phyloP scores from a whole-genome alignment of 2,888 invertebrate species.

The Monochamus alternatus region DNA sequence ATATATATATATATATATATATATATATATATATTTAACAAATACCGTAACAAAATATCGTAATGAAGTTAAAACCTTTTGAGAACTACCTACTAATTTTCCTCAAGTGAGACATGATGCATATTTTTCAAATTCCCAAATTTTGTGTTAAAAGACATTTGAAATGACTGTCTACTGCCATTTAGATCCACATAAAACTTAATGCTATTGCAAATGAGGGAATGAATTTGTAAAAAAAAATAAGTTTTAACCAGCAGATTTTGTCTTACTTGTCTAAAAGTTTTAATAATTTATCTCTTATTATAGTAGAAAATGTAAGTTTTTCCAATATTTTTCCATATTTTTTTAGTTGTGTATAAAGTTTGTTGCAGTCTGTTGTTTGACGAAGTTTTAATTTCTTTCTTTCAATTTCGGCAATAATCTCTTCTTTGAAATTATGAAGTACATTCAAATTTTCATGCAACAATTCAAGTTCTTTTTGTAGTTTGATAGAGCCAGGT shows the following conservation, averaged over 20 bases:
- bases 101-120: too few species aligned
- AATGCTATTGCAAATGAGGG: too few species aligned
- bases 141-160: too few species aligned
- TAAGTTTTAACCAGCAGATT: not conserved
- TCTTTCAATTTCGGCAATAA: conserved; percentile 42
- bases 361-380: conserved; percentile 19
- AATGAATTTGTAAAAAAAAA: too few species aligned
- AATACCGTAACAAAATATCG: too few species aligned
- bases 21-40: too few species aligned
- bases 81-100: too few species aligned
- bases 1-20: too few species aligned
- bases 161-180: too few species aligned
- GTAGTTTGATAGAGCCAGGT: not conserved
- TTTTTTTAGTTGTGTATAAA: not conserved
- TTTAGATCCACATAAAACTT: too few species aligned
- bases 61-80: too few species aligned
- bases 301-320: conserved; percentile 29
- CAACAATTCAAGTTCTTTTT: conserved; percentile 23
- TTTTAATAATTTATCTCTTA: conserved; percentile 40
- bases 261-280: conserved; percentile 48
- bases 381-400: conserved; percentile 40
- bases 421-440: conserved; percentile 40
- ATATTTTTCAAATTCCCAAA: too few species aligned
- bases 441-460: conserved; percentile 34
- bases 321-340: not conserved